Percentiles rank a stretch among this genome's conserved stretches.
Conservation (phyloP, 53 echinoderm and acorn worm species). For the Arbacia lixula region DNA sequence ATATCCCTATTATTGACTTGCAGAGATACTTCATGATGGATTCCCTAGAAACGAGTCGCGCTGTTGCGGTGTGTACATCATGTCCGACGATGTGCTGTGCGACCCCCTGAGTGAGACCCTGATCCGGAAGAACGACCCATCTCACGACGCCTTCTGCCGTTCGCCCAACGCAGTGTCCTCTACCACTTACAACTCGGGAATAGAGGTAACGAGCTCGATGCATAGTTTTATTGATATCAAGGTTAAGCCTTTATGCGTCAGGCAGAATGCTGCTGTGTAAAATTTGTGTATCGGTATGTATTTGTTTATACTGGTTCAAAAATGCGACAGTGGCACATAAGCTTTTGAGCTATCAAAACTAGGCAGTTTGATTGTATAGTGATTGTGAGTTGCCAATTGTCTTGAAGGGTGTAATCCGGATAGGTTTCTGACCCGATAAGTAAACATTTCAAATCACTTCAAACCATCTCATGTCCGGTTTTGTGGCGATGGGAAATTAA, state of each 20-base stretch:
- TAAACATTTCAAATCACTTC: too few species aligned
- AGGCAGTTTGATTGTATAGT: too few species aligned
- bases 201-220: slow-evolving; percentile 46
- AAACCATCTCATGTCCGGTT: too few species aligned
- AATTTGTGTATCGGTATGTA: too few species aligned
- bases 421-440: too few species aligned
- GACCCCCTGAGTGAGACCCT: slow-evolving; percentile 41
- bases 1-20: neutral
- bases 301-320: too few species aligned
- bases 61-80: slow-evolving; percentile 68
- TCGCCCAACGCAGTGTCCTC: neutral
- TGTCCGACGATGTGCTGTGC: slow-evolving; percentile 70
- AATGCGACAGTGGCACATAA: too few species aligned
- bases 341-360: too few species aligned
- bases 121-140: slow-evolving; percentile 48
- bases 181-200: slow-evolving; percentile 65
- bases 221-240: neutral
- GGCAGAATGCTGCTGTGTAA: too few species aligned
- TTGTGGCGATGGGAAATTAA: too few species aligned
- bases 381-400: too few species aligned
- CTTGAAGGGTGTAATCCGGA: too few species aligned
- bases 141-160: slow-evolving; percentile 69
- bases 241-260: neutral
- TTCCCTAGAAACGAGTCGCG: slow-evolving; percentile 28
- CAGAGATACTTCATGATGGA: slow-evolving; percentile 66